Base-by-base conservation (phyloP, 2,113 vertebrate genomes). In the Rhabdornis inornatus region DNA sequence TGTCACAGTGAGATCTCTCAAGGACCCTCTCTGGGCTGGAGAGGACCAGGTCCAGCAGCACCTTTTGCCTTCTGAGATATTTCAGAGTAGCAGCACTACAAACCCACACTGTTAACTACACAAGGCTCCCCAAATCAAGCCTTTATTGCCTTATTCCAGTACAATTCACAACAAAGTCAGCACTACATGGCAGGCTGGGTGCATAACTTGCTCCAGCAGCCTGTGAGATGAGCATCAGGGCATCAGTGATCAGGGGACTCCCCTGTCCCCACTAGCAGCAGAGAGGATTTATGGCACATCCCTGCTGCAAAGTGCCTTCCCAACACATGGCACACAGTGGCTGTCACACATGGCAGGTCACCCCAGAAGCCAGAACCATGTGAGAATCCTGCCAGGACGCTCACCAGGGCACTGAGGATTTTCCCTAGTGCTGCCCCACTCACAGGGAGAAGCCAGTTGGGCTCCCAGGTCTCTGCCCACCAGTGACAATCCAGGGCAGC, bases 131-230 rank as follows among this genome's bases (percentile, higher is more conserved):
- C 49, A 90, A 10, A 88, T 49, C 53, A 83, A 72, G 50, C 30
- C 18, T 94, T 96, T 95, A 96, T 93, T 96, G 49, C 75, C 37
- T 76, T 45, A 13, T 61, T 76, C 16, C 79, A 56, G 45, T 15
- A 82, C 22, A 69, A 40, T 49, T 76, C 66, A 83, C 66, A 85
- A 11, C 39, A 15, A 83, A 83, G n/a, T 33, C 90, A 83, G 45
- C 72, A 59, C 35, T 59, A 37, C 0, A 0, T 6, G 21, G 47
- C 68, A 92, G 72, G 45, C 9, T 77, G 76, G 12, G 64, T 4
- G 21, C 1, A 3, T 2, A 16, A 4, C 17, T 39, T 85, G 40
- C 35, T 76, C 76, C 83, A 85, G 59, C 45, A 95, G 49, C 45
- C 80, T 6, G 1, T 28, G 65, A 81, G 60, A 52, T 8, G 7